Conservation (phyloP, 2,113 vertebrate species). For the Actinemys pallida region DNA sequence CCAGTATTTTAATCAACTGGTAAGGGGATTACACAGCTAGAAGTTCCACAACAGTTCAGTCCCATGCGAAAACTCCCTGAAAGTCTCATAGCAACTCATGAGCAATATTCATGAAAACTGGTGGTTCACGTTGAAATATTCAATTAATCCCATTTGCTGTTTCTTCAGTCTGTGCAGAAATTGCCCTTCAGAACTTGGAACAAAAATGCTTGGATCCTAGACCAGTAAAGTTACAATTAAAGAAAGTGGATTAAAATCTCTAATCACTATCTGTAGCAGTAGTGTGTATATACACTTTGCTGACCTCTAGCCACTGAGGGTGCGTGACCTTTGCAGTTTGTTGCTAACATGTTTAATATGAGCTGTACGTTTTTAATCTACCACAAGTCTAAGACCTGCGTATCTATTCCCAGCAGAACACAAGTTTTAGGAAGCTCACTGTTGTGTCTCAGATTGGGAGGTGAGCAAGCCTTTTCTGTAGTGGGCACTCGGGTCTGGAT, state of each 20-base stretch:
- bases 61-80: not conserved
- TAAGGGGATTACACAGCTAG: not conserved
- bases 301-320: not conserved
- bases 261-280: not conserved
- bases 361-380: not conserved
- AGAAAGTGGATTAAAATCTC: not conserved
- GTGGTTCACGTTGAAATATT: not conserved
- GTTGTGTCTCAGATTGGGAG: not conserved
- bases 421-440: not conserved
- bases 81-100: not conserved
- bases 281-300: not conserved
- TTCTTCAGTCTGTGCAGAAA: not conserved
- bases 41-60: not conserved
- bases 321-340: not conserved
- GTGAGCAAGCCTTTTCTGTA: not conserved
- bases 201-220: not conserved
- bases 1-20: conserved; percentile 39
- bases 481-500: not conserved
- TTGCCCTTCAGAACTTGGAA: not conserved
- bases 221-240: not conserved
- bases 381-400: not conserved
- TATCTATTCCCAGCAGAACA: not conserved
- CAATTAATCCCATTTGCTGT: not conserved
- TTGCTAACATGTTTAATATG: not conserved
- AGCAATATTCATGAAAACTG: not conserved